These are phyloP conservation scores for Euthynnus affinis DNA, from an alignment of 2,797 vertebrate genomes.

Conservation along the genomic window DNA sequence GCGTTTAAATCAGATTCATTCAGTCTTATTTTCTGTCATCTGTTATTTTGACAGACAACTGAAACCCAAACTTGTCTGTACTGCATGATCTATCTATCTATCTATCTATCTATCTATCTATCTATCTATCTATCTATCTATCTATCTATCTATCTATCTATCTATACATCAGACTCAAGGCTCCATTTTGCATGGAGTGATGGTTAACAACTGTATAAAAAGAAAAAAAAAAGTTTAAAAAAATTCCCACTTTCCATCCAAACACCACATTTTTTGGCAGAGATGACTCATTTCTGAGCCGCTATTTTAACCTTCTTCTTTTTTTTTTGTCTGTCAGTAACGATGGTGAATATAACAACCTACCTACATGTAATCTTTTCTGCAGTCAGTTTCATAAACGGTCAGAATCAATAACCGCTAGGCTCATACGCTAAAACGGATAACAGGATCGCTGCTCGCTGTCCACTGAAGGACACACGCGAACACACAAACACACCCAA, in stretches of 20 bases:
- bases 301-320: not conserved
- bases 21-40: constrained; percentile 43
- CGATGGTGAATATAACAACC: too few species aligned
- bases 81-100: constrained; percentile 77
- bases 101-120: constrained; percentile 3
- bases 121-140: not conserved
- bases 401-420: not conserved
- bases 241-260: too few species aligned
- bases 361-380: not conserved
- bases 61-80: constrained; percentile 42
- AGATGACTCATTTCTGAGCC: not conserved
- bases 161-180: not conserved
- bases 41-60: constrained; percentile 39
- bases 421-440: not conserved
- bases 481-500: too few species aligned
- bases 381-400: not conserved
- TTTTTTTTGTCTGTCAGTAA: not conserved
- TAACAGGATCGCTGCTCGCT: not conserved
- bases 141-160: not conserved
- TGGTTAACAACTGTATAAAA: not conserved
- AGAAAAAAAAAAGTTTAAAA: too few species aligned
- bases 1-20: constrained; percentile 36
- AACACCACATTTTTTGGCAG: not conserved
- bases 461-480: too few species aligned
- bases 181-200: constrained; percentile 7